Evolutionary conservation across 2,888 invertebrate genomes (phyloP).

Genomic region (Falcaria lacertinaria): DNA sequence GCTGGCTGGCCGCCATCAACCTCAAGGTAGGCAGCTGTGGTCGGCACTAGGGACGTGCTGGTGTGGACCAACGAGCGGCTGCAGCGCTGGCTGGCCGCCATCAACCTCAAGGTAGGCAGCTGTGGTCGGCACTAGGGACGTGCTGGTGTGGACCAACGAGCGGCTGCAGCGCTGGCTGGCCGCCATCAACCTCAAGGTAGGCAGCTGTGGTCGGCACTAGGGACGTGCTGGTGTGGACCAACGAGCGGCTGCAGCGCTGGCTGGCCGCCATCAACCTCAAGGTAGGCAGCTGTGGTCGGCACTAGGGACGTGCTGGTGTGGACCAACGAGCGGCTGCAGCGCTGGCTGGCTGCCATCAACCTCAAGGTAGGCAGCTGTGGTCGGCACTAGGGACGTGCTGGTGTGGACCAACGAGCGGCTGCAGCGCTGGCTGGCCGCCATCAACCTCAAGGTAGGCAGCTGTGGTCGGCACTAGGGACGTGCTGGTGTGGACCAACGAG

Average conservation of each 20-base stretch:
- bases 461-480: background rate
- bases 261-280: conserved; percentile 90
- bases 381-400: conserved; percentile 75
- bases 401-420: conserved; percentile 92
- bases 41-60: conserved; percentile 91
- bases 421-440: conserved; percentile 94
- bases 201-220: background rate
- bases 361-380: conserved; percentile 74
- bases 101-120: conserved; percentile 46
- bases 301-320: conserved; percentile 4
- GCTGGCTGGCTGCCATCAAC: conserved; percentile 94
- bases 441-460: conserved; percentile 87
- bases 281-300: conserved; percentile 57
- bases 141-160: conserved; percentile 91
- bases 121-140: background rate
- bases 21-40: conserved; percentile 79
- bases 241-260: conserved; percentile 95
- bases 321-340: conserved; percentile 50
- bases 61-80: conserved; percentile 99
- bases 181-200: background rate
- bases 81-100: conserved; percentile 95
- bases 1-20: conserved; percentile 92
- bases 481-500: conserved; percentile 91
- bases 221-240: conserved; percentile 85
- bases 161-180: conserved; percentile 91